Base-by-base conservation (phyloP, 2,888 invertebrate species). In the Macropis europaea region DNA sequence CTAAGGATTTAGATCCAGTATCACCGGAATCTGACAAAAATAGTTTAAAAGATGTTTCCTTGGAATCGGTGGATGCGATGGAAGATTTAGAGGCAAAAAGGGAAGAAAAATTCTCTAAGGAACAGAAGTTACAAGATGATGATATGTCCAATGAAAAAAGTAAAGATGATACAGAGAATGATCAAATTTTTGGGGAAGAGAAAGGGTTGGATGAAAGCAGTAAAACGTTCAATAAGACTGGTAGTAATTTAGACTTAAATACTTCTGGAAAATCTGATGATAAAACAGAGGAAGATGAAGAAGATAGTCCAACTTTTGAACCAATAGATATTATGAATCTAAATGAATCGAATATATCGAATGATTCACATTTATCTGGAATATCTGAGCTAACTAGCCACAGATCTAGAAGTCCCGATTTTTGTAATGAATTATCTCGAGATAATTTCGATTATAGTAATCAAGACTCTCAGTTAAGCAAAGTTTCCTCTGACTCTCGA, bases 1-100 rank as follows among this genome's bases (percentile, higher is more conserved):
- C 95, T 0, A 94, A 93, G 53, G 96, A 96, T 88, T 90, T 96
- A 42, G 96, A 96, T 89, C 95, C 96, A 34, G 94, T 96, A 5
- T 96, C 96, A 72, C 96, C 96, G 0, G 95, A 95, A 68, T 95
- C 95, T 0, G 94, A 94, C 61, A 93, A 93, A 82, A 93, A 92
- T 48, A 92, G 92, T 82, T 90, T 92, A 6, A 88, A 86, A 53
- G 88, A 89, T 60, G 81, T 86, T 11, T 88, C 88, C 0, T 61
- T 89, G 3, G 89, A 89, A 40, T 88, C 89, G 2, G 69, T 86
- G 2, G 89, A 89, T 53, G 81, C 80, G 0, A 80, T 79, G 6
- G 77, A 78, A 2, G 77, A 79, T 53, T 24, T 77, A 2, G 79
- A 82, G 40, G 43, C 62, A 2, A 83, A 79, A 28, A 81, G 81